Base-by-base conservation (phyloP, 2,113 vertebrate species). In the Helogale parvula region DNA sequence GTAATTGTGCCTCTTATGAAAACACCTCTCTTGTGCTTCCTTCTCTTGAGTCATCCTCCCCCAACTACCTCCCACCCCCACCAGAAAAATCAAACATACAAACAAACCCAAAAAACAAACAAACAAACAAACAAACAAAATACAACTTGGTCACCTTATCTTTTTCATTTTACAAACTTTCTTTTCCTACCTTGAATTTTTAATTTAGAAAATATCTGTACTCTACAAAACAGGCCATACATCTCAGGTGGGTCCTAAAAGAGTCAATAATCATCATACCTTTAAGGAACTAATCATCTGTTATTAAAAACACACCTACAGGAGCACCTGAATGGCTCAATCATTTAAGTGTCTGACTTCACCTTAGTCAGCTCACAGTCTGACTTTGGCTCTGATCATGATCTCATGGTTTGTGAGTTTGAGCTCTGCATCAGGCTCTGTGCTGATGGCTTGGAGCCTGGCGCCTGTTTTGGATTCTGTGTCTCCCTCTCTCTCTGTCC, bases 101-200 rank as follows among this genome's bases (percentile, higher is more conserved):
- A 50, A 50, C 12, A 50, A 50, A 50, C 13, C 6, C 47, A 54
- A 57, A 17, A 57, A 19, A 54, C 54, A 17, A 17, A 54, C 52
- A 54, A 54, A 54, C 3, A 1, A 12, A 52, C 21, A 41, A 54
- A 54, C 16, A 1, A 13, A 66, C 21, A 41, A 65, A 65, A 54
- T 23, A 60, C 72, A 35, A 45, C 7, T 9, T 72, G 35, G 2
- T 72, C 38, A 90, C n/a, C 2, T 29, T 74, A 3, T 0, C 47
- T 83, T 90, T 47, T 81, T 50, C 13, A 35, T 90, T 93, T 90
- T 81, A 96, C 9, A 90, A 50, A 52, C 13, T 66, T 65, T 31
- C 10, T 57, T 90, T 33, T 33, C 88, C 33, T 91, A 85, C 65
- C 50, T 92, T 88, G 21, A 90, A 41, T 84, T 95, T 27, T 90